Evolutionary conservation across 2,113 vertebrate genomes (phyloP).

Genomic region (Danio rerio): DNA sequence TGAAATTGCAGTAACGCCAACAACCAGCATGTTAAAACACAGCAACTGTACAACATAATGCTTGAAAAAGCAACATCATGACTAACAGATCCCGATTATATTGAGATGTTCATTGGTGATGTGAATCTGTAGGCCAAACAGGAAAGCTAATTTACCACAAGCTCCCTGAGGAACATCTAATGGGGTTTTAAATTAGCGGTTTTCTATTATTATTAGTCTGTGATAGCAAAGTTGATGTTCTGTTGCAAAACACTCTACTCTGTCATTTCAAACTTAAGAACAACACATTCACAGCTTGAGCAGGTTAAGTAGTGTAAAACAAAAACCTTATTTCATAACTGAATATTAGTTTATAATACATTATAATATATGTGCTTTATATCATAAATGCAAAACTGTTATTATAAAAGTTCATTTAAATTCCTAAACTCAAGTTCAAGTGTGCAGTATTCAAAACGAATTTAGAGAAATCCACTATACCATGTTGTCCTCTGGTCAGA

Average conservation of each 20-base stretch:
- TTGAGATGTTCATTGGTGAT: not conserved
- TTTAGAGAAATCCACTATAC: conserved; percentile 65
- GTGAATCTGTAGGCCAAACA: not conserved
- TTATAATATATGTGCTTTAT: too few relatives aligned
- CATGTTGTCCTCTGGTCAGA: conserved; percentile 94
- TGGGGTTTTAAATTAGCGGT: not conserved
- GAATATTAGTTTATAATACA: too few relatives aligned
- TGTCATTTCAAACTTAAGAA: not conserved
- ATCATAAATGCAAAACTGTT: too few relatives aligned
- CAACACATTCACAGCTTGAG: too few relatives aligned
- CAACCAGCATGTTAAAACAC: conserved; percentile 11
- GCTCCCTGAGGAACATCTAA: not conserved
- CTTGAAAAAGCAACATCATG: not conserved
- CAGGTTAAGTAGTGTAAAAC: not conserved
- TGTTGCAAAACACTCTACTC: not conserved
- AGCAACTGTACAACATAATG: not conserved
- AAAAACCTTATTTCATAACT: not conserved
- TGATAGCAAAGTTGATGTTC: not conserved
- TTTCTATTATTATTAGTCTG: not conserved
- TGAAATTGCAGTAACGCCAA: conserved; percentile 64
- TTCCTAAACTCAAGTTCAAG: too few relatives aligned
- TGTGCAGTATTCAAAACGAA: too few relatives aligned
- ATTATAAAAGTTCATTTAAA: too few relatives aligned
- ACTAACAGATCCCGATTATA: not conserved
- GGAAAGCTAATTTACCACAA: not conserved